phyloP scores from a whole-genome alignment of 35 echinoderm and acorn worm species.

The Holothuria glaberrima region DNA sequence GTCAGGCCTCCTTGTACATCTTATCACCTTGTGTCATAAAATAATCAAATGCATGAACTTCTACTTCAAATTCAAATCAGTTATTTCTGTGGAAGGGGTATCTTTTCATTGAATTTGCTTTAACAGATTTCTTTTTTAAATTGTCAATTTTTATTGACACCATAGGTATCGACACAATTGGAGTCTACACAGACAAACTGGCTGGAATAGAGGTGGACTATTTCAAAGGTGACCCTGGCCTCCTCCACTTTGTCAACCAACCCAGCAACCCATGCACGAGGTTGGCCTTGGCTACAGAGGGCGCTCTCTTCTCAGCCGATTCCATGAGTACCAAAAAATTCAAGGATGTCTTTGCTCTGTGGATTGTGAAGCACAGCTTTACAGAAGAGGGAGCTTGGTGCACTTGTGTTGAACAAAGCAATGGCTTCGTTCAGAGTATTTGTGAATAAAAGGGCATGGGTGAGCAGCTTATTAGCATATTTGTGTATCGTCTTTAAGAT shows the following conservation, averaged over 20 bases:
- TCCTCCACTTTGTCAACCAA: slow-evolving; percentile 54
- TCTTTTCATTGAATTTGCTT: too few species aligned
- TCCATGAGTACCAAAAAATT: slow-evolving; percentile 70
- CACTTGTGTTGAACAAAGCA: neutral
- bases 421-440: slow-evolving; percentile 27
- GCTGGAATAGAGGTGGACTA: neutral
- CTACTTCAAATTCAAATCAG: too few species aligned
- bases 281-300: slow-evolving; percentile 76
- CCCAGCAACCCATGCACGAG: slow-evolving; percentile 61
- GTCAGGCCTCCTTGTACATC: too few species aligned
- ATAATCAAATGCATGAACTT: too few species aligned
- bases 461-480: neutral
- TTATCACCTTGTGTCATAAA: too few species aligned
- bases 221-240: slow-evolving; percentile 64
- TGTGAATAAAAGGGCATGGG: neutral
- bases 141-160: neutral
- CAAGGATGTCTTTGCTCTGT: slow-evolving; percentile 76
- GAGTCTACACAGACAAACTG: slow-evolving; percentile 83
- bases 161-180: slow-evolving; percentile 65
- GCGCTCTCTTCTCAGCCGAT: slow-evolving; percentile 72
- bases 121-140: too few species aligned
- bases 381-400: neutral
- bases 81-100: too few species aligned
- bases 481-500: too few species aligned
- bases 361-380: slow-evolving; percentile 67